These are phyloP conservation scores for Hycleus phaleratus DNA, from an alignment of 1,140 invertebrate genomes.

Conservation along the genomic window DNA sequence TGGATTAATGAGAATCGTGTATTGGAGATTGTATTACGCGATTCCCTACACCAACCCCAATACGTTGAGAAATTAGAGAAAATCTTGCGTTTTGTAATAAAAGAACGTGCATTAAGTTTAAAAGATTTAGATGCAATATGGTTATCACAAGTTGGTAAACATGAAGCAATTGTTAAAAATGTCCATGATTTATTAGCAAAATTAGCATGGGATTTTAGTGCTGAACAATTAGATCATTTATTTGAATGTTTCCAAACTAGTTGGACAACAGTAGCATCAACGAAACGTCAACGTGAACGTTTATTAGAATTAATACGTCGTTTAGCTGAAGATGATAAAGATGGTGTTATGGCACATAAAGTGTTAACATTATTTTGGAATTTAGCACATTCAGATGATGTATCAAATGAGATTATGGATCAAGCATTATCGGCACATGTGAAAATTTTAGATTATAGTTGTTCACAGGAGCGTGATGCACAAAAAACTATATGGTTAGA, in stretches of 20 bases:
- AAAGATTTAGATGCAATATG: slow-evolving; percentile 92
- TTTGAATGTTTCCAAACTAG: slow-evolving; percentile 94
- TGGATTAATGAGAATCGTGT: slow-evolving; percentile 97
- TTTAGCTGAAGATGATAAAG: slow-evolving; percentile 93
- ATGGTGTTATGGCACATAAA: slow-evolving; percentile 98
- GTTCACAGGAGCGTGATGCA: slow-evolving; percentile 89
- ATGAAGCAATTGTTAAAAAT: slow-evolving; percentile 95
- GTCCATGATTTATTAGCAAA: slow-evolving; percentile 95
- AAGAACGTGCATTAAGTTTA: slow-evolving; percentile 84
- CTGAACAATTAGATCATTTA: slow-evolving; percentile 93
- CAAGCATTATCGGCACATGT: slow-evolving; percentile 91
- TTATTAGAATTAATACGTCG: slow-evolving; percentile 89
- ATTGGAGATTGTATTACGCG: slow-evolving; percentile 87
- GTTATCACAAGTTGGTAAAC: slow-evolving; percentile 91
- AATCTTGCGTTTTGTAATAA: slow-evolving; percentile 93
- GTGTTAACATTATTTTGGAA: slow-evolving; percentile 96
- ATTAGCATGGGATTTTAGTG: slow-evolving; percentile 95
- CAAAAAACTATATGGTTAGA: slow-evolving; percentile 95
- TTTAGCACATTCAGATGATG: slow-evolving; percentile 91
- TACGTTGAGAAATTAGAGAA: slow-evolving; percentile 98
- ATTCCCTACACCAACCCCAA: slow-evolving; percentile 94
- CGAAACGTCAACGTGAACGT: slow-evolving; percentile 91
- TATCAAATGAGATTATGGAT: slow-evolving; percentile 96
- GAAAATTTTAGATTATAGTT: slow-evolving; percentile 97
- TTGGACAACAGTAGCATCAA: slow-evolving; percentile 92